These are phyloP conservation scores for Erebia epiphron DNA, from an alignment of 2,888 invertebrate species.

Conservation along the genomic window DNA sequence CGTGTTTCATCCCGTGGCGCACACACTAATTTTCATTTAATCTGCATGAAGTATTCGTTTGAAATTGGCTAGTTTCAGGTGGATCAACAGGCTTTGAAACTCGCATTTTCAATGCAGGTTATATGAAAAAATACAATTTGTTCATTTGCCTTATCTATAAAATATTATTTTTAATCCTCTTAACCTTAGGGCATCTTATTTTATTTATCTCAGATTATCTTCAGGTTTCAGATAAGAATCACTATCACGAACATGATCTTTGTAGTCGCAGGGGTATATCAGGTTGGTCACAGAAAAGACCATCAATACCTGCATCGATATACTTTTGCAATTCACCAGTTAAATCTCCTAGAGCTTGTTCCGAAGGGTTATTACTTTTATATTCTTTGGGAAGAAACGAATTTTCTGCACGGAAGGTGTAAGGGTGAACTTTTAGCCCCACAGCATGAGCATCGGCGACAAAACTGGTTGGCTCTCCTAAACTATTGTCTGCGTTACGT, in stretches of 20 bases:
- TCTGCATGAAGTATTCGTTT: no score
- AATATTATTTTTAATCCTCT: no score
- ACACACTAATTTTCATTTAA: no score
- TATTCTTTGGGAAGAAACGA: slow-evolving; percentile 64
- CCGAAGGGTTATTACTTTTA: slow-evolving; percentile 51
- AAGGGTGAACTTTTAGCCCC: slow-evolving; percentile 73
- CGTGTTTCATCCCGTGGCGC: no score
- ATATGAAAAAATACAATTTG: no score
- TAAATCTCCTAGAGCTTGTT: slow-evolving; percentile 58
- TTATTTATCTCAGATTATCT: not conserved
- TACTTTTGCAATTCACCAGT: slow-evolving; percentile 62
- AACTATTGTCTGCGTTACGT: slow-evolving; percentile 53
- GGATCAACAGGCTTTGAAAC: no score
- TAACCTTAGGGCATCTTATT: no score
- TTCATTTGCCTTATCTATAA: no score
- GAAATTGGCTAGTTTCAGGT: no score
- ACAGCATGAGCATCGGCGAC: slow-evolving; percentile 65
- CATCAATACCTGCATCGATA: slow-evolving; percentile 68
- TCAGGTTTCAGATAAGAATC: not conserved
- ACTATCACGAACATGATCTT: slow-evolving; percentile 46
- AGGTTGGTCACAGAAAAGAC: slow-evolving; percentile 71
- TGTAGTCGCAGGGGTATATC: slow-evolving; percentile 60
- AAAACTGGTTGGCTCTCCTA: slow-evolving; percentile 61
- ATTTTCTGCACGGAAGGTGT: slow-evolving; percentile 73
- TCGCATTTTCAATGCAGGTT: no score